Evolutionary conservation across 2,797 vertebrate species (phyloP).

Genomic region (Falco novaeseelandiae): DNA sequence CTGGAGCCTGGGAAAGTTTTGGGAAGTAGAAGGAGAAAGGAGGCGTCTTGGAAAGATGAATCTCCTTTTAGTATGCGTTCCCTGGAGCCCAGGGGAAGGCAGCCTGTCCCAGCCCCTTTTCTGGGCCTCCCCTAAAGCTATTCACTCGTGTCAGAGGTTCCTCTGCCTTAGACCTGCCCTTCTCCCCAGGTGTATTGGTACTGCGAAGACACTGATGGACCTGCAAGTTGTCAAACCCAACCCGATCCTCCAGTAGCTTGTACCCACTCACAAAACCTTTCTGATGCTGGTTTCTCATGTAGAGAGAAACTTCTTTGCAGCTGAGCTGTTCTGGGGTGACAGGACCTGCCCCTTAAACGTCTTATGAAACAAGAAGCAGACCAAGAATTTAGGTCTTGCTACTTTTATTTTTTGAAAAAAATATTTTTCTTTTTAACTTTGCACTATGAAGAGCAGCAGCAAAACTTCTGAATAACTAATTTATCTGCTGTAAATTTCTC

Average conservation of each 20-base stretch:
- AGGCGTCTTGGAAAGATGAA: background rate
- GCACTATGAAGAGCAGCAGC: background rate
- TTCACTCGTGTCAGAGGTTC: background rate
- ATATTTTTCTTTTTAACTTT: background rate
- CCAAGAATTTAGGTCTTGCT: background rate
- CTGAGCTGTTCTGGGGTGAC: background rate
- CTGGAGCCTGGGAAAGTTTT: background rate
- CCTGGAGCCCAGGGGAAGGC: background rate
- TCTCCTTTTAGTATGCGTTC: background rate
- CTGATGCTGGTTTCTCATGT: background rate
- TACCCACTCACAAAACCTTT: background rate
- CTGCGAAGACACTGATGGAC: background rate
- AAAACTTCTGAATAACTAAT: slow-evolving; percentile 39
- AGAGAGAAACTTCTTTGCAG: background rate
- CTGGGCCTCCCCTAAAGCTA: background rate
- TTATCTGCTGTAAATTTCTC: slow-evolving; percentile 16
- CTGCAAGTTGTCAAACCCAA: background rate
- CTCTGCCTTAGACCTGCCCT: background rate
- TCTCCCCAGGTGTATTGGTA: background rate
- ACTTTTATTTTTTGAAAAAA: background rate
- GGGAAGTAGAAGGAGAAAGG: background rate
- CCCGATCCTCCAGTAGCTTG: background rate
- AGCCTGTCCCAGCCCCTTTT: background rate
- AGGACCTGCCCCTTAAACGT: background rate
- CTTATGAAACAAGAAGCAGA: background rate